Conservation (phyloP, 2,888 invertebrate genomes). For the Druceiella hillmani region DNA sequence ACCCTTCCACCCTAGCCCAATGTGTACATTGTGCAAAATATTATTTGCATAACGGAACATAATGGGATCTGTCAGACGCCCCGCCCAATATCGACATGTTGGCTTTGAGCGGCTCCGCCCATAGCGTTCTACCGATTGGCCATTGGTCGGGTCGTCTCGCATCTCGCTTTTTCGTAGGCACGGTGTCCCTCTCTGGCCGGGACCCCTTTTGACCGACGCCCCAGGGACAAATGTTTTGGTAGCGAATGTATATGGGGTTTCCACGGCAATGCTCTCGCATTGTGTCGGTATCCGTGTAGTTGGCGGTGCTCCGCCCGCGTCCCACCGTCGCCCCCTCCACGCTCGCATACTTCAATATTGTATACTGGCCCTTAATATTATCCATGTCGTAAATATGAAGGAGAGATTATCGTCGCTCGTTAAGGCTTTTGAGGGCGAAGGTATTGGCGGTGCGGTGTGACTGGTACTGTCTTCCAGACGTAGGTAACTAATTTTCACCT, state of each 20-base stretch:
- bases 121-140: slow-evolving; percentile 35
- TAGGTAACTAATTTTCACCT: too few relatives aligned
- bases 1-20: slow-evolving; percentile 42
- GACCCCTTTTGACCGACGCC: slow-evolving; percentile 49
- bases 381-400: too few relatives aligned
- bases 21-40: slow-evolving; percentile 69
- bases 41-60: slow-evolving; percentile 65
- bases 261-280: slow-evolving; percentile 39
- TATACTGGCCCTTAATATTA: too few relatives aligned
- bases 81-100: slow-evolving; percentile 44
- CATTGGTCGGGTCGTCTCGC: slow-evolving; percentile 19
- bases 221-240: slow-evolving; percentile 54
- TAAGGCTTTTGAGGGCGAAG: too few relatives aligned
- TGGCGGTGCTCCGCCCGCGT: too few relatives aligned
- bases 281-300: slow-evolving; percentile 37
- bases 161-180: slow-evolving; percentile 28
- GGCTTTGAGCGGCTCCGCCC: slow-evolving; percentile 48
- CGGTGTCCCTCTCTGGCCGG: slow-evolving; percentile 31
- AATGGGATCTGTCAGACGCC: slow-evolving; percentile 50
- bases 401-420: too few relatives aligned
- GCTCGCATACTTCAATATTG: too few relatives aligned
- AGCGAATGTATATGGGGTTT: slow-evolving; percentile 53
- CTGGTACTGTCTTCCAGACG: too few relatives aligned
- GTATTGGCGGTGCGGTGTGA: too few relatives aligned
- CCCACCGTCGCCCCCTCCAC: too few relatives aligned